A percentile compares a stretch with the other conserved stretches of the same genome.
These are phyloP conservation scores for Nysson spinosus DNA, from an alignment of 2,888 invertebrate species.

Conservation along the genomic window DNA sequence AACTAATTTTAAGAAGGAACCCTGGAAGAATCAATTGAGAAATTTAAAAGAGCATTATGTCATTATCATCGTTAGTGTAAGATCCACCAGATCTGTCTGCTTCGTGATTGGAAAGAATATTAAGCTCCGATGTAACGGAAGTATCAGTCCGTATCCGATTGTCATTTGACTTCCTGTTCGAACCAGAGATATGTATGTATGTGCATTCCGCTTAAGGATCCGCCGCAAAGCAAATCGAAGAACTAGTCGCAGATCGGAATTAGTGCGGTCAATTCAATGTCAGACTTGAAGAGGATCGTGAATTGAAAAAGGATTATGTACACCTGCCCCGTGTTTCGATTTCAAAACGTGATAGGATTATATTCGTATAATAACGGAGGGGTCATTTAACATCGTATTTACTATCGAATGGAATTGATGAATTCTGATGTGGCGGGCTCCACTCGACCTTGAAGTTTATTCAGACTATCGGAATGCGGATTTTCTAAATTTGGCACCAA, in stretches of 20 bases:
- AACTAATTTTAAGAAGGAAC: too few species aligned
- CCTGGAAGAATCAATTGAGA: too few species aligned
- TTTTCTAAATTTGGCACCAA: not conserved
- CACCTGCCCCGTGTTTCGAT: constrained; percentile 8
- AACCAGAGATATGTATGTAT: too few species aligned
- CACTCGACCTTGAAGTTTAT: constrained; percentile 34
- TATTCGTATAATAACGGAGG: not conserved
- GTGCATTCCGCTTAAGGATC: too few species aligned
- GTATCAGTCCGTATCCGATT: constrained; percentile 20
- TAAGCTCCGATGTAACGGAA: constrained; percentile 31
- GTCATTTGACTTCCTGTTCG: constrained; percentile 39
- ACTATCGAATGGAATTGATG: constrained; percentile 1
- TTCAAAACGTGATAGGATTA: constrained; percentile 9
- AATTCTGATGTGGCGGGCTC: constrained; percentile 5
- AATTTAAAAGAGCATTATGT: too few species aligned
- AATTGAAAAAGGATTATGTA: constrained; percentile 13
- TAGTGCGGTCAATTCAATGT: too few species aligned
- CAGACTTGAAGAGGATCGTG: too few species aligned
- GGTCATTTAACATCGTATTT: constrained; percentile 9
- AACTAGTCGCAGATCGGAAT: too few species aligned
- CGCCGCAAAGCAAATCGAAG: too few species aligned
- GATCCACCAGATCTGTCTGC: constrained; percentile 2
- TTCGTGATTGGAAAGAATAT: constrained; percentile 36
- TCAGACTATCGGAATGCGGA: constrained; percentile 26
- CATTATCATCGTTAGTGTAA: constrained; percentile 15